Conservation (phyloP, 2,113 vertebrate genomes). For the Ploceus nigricollis region DNA sequence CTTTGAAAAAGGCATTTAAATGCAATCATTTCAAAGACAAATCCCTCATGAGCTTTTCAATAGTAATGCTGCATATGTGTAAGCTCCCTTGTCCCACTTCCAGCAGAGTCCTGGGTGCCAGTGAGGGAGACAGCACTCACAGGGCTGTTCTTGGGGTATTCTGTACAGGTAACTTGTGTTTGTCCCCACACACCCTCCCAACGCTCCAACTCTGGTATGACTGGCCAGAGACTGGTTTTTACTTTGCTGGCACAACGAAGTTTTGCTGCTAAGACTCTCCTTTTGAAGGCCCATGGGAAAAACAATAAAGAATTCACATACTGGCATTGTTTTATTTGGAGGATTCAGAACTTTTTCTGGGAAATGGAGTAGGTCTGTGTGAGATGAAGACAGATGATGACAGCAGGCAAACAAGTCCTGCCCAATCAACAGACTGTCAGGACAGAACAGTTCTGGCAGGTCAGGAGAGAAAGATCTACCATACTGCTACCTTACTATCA, state of each 20-base stretch:
- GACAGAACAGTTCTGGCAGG: background rate
- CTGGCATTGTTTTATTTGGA: background rate
- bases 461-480: background rate
- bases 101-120: background rate
- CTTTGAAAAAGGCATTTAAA: background rate
- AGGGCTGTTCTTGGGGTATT: background rate
- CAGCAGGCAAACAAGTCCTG: background rate
- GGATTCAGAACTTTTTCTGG: background rate
- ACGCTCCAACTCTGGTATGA: rapidly evolving
- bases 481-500: background rate
- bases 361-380: background rate
- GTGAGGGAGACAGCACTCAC: too few relatives aligned
- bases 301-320: background rate
- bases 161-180: background rate
- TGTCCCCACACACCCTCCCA: background rate
- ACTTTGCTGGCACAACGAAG: background rate
- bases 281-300: background rate
- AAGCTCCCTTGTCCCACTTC: background rate
- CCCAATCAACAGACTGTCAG: background rate
- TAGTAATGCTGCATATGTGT: background rate
- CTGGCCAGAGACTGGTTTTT: background rate
- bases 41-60: background rate
- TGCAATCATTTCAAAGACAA: background rate
- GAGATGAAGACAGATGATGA: background rate
- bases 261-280: background rate